Evolutionary conservation across 2,797 vertebrate genomes (phyloP), one percentile per base, ranked within the genome.

Genomic region (Tiaroga cobitis): DNA sequence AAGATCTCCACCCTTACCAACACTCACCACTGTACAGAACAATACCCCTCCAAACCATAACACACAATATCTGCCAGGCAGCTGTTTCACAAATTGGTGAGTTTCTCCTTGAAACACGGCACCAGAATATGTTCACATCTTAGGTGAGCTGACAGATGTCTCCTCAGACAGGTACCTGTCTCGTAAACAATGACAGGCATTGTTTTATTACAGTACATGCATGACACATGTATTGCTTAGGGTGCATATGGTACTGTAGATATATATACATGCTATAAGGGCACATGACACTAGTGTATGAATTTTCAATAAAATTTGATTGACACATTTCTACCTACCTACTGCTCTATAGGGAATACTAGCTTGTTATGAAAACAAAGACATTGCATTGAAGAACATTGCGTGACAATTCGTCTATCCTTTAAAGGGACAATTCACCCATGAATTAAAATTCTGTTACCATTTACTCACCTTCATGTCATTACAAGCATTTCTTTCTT

Each of bases 171-270:
- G 68, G 83, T 73, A 74, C 54, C 68, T 65, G 69, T 80, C 77
- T 80, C 78, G 41, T 85, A 80, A 85, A 85, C 68, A 80, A 37
- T 85, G 84, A 85, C 69, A 80, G 59, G 77, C 68, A 73, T 39
- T 73, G 68, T 85, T 80, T 85, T 65, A 73, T 65, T 74, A 63
- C 69, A 54, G 84, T 41, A 74, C 84, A 80, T 80, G 69, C 69
- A 85, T 7, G 56, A 85, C 18, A 29, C 77, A 80, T 80, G 59
- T 65, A 85, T 85, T 74, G 77, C 68, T 77, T 37, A 67, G 43
- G 77, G 84, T 73, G 75, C 32, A 68, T 51, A 76, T 76, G 82
- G 81, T 37, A 37, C 37, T 37, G 37, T 37, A 68, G n/a, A 70
- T 56, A 32, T 76, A 19, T 68, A 18, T 26, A 26, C 18, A 46